Base-by-base conservation (phyloP, 2,888 invertebrate genomes). In the Arctia plantaginis region DNA sequence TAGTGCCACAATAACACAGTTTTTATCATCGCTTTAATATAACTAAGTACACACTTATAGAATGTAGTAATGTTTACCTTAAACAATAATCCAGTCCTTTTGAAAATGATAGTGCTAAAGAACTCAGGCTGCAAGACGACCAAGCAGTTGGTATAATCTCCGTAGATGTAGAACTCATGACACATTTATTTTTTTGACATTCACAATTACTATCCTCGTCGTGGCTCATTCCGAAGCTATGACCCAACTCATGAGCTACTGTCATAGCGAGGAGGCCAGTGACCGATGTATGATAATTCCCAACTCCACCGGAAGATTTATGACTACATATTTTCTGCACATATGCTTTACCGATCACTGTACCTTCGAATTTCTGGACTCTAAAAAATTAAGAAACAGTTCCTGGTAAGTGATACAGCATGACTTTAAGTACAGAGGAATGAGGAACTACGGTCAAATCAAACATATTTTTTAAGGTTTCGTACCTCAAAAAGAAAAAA, bases 261-360 rank as follows among this genome's bases (percentile, higher is more conserved):
- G 78, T 78, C 39, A 59, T 41, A n/a, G 78, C 77, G 8, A 78
- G n/a, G 3, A 71, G 8, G 0, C 76, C 77, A 0, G 59, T 44
- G 3, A 72, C 70, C 0, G 27, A 1, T 0, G 73, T 66, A 62
- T 76, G 67, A 39, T 76, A 23, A 27, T 44, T 44, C 3, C 55
- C 64, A 3, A 80, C 27, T 12, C 78, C 80, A 41, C 69, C 76
- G 0, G 80, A 80, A 92, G 97, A 99, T 91, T 99, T 98, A 92
- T 97, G 98, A 1, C 99, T 99, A 93, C 99, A 99, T 87, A 99
- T 99, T 18, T 99, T 99, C 1, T 98, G 98, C 91, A 98, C 98
- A n/a, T 99, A 96, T 0, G 99, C 99, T 94, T 99, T 99, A 6
- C 99, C 99, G 7, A 99, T 99, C 8, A 99, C 99, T 4, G 99